Evolutionary conservation across 2,113 vertebrate species (phyloP), one percentile per base, ranked within the genome.

Genomic region (Nothoprocta pentlandii): DNA sequence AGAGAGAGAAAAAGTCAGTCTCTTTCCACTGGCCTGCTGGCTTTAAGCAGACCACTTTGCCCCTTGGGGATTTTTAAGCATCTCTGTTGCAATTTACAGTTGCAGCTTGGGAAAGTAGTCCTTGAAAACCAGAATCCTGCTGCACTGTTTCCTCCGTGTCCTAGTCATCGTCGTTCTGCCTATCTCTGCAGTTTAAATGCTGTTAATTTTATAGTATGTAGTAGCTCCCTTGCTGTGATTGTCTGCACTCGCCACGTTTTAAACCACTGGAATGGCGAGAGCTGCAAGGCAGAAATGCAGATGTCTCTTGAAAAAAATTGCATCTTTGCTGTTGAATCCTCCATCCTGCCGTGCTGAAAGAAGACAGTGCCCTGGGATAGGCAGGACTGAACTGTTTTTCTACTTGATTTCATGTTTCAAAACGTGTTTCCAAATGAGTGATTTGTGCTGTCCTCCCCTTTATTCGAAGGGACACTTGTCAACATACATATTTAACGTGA

Each of bases 401-500:
- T 94, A 87, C 95, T 89, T 97, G 85, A 94, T 93, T 97, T 95
- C 74, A 82, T 82, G 70, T 92, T 95, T 96, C 92, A 95, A 70
- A 95, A 73, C 74, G 10, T 42, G 81, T 94, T 95, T 95, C 77
- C 47, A 26, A 67, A 68, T 3, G 22, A 94, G 41, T 77, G 62
- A 54, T 87, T 95, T 90, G 74, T 84, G 58, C 74, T 70, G 41
- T 81, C 62, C 44, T 81, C 58, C 44, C 49, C n/a, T 59, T 89
- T 93, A 94, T 89, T 94, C 90, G 76, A 76, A 90, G 69, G 82
- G 85, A 86, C 90, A 21, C 70, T 76, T 92, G 88, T 93, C 19
- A 10, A 67, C 92, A 73, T 85, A 67, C 67, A 80, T 95, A 95
- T 87, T 93, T 93, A 92, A 94, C 58, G 17, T 25, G 58, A 92